Conservation (phyloP, 2,113 vertebrate species). For the Catharus minimus region DNA sequence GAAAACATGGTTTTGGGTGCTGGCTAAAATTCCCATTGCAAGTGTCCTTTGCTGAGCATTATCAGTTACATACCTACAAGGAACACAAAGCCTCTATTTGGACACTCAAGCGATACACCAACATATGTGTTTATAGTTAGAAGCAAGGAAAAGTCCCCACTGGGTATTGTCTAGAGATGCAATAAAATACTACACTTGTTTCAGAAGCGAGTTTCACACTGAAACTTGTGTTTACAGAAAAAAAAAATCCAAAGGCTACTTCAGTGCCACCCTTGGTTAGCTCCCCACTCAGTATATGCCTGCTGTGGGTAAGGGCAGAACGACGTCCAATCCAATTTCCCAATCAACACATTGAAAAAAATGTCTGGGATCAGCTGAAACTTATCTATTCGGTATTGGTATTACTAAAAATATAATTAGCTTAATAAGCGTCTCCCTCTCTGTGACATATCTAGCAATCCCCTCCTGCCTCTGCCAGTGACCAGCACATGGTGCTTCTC, state of each 20-base stretch:
- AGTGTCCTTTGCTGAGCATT: background rate
- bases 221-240: background rate
- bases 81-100: accelerated
- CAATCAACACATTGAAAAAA: background rate
- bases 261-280: background rate
- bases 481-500: background rate
- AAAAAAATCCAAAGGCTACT: background rate
- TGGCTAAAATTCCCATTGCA: background rate
- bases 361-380: background rate
- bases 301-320: background rate
- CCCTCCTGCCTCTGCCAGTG: background rate
- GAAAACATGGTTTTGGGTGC: background rate
- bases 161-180: background rate
- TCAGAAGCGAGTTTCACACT: background rate
- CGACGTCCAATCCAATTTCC: no score
- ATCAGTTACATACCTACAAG: background rate
- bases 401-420: conserved; percentile 12
- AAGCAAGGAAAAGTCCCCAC: background rate
- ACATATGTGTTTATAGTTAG: background rate
- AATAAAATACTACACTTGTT: background rate
- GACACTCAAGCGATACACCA: background rate
- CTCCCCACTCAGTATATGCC: background rate
- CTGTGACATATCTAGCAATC: background rate
- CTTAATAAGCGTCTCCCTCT: background rate
- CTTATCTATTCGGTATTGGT: background rate